phyloP scores from a whole-genome alignment of 2,113 vertebrate species.

The Ceratotherium simum region DNA sequence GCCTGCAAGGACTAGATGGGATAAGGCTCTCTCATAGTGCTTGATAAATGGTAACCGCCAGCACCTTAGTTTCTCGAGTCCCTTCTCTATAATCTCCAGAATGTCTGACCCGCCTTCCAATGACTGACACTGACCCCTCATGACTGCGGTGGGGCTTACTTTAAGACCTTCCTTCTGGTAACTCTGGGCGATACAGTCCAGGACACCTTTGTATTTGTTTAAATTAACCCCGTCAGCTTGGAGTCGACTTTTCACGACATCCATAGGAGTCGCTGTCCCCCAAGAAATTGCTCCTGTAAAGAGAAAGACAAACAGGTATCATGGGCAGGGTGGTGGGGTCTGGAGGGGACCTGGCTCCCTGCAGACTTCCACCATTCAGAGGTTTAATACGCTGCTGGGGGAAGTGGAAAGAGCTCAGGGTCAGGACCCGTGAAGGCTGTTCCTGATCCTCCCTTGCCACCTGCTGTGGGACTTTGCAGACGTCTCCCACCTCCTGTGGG shows the following conservation, averaged over 20 bases:
- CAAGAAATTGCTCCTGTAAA: conserved; percentile 96
- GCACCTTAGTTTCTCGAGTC: not conserved
- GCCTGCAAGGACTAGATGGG: not conserved
- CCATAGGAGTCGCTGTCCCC: conserved; percentile 95
- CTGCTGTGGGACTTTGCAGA: not conserved
- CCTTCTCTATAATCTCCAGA: not conserved
- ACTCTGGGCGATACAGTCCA: conserved; percentile 95
- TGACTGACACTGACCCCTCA: not conserved
- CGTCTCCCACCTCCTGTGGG: not conserved
- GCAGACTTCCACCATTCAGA: not conserved
- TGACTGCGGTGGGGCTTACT: conserved; percentile 87
- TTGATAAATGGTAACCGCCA: rapidly evolving
- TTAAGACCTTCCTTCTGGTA: conserved; percentile 94
- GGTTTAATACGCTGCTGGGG: not conserved
- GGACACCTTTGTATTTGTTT: conserved; percentile 93
- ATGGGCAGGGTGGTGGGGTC: not conserved
- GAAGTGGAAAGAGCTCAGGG: not conserved
- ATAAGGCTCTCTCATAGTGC: rapidly evolving
- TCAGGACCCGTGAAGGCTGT: not conserved
- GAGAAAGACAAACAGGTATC: not conserved
- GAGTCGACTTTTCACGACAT: conserved; percentile 97
- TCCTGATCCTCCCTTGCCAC: not conserved
- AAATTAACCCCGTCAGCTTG: conserved; percentile 94
- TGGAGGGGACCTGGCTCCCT: not conserved
- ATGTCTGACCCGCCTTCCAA: not conserved